Percentiles rank a stretch among this genome's conserved stretches.
These are phyloP conservation scores for Chironomus tepperi DNA, from an alignment of 1,140 invertebrate species.

Conservation along the genomic window DNA sequence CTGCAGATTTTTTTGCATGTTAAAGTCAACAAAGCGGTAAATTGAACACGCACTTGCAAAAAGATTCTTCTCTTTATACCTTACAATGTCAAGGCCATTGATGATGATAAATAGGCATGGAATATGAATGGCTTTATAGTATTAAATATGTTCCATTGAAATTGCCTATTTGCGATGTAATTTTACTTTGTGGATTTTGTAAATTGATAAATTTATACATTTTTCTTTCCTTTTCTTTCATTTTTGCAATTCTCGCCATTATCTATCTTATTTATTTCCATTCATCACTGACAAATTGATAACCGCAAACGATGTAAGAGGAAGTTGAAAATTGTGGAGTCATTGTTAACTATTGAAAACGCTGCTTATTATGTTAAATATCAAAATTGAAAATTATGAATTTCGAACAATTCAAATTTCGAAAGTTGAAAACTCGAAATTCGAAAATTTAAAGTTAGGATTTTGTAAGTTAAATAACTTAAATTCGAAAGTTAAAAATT, in stretches of 20 bases:
- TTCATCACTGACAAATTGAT: constrained; percentile 13
- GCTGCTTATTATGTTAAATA: too few relatives aligned
- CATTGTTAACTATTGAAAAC: too few relatives aligned
- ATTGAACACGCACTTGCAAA: neutral
- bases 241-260: constrained; percentile 1
- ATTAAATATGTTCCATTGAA: too few relatives aligned
- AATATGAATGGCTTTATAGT: neutral
- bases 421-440: too few relatives aligned
- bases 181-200: neutral
- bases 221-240: neutral
- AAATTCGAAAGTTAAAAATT: too few relatives aligned
- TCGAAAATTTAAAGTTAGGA: too few relatives aligned
- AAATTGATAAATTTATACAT: neutral
- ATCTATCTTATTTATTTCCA: neutral
- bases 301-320: neutral
- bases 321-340: neutral
- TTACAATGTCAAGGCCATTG: neutral
- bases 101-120: neutral
- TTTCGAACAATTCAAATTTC: too few relatives aligned
- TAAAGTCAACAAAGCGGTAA: too few relatives aligned
- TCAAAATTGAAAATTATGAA: too few relatives aligned
- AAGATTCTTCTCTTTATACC: neutral
- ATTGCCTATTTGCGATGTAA: too few relatives aligned
- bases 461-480: too few relatives aligned
- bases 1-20: too few relatives aligned